Conservation (phyloP, 2,888 invertebrate genomes). For the Rotaria magnacalcarata region DNA sequence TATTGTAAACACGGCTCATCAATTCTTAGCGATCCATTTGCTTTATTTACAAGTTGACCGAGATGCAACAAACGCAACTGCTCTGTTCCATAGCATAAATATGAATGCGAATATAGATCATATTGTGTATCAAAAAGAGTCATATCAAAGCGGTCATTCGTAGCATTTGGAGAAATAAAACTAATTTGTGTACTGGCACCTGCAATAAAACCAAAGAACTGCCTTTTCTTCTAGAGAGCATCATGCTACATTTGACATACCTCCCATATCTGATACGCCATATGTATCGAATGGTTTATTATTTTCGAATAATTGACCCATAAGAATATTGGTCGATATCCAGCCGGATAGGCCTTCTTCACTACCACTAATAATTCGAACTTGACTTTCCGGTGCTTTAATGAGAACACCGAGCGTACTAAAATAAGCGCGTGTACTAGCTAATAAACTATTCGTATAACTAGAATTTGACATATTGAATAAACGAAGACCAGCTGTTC, state of each 20-base stretch:
- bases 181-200: conserved; percentile 23
- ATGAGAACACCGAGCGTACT: background rate
- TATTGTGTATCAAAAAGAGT: conserved; percentile 8
- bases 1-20: background rate
- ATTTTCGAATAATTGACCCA: background rate
- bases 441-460: background rate
- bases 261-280: conserved; percentile 25
- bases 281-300: conserved; percentile 7
- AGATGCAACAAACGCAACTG: background rate
- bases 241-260: background rate
- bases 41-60: background rate
- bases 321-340: conserved; percentile 1
- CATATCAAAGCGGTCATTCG: background rate
- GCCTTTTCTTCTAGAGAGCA: background rate
- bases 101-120: background rate
- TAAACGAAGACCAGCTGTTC: conserved; percentile 9
- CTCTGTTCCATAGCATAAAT: background rate
- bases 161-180: background rate
- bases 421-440: background rate
- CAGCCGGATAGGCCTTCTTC: conserved; percentile 14
- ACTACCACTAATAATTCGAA: background rate
- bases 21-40: background rate
- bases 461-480: background rate
- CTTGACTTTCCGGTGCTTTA: conserved; percentile 3
- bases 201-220: background rate